Percentiles rank a stretch among this genome's conserved stretches.
Evolutionary conservation across 2,888 invertebrate species (phyloP).

Genomic region (Nomada ferruginata): DNA sequence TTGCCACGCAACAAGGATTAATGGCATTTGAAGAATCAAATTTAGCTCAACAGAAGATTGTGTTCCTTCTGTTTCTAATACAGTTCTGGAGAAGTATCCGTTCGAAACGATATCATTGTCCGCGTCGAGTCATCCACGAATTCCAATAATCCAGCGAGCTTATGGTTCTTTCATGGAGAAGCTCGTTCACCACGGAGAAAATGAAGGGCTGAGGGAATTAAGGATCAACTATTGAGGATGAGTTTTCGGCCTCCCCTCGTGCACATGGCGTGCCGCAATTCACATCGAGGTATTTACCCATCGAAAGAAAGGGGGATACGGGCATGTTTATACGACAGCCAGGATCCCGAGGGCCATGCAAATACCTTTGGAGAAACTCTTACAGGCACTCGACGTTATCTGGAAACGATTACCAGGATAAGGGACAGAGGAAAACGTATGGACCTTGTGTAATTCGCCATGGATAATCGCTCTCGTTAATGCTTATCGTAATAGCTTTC

Average conservation of each 20-base stretch:
- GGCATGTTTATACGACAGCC: conserved; percentile 61
- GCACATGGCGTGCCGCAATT: conserved; percentile 34
- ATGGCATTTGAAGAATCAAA: too few relatives aligned
- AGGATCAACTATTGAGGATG: conserved; percentile 39
- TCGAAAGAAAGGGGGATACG: conserved; percentile 59
- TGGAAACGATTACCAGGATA: conserved; percentile 62
- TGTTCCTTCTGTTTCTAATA: not conserved
- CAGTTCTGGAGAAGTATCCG: not conserved
- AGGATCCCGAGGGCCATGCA: conserved; percentile 61
- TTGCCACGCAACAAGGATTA: too few relatives aligned
- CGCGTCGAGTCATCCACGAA: not conserved
- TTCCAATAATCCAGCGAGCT: conserved; percentile 5
- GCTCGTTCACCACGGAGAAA: not conserved
- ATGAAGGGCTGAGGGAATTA: conserved; percentile 60
- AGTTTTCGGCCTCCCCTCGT: conserved; percentile 19
- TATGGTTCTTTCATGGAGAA: not conserved
- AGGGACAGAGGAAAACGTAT: conserved; percentile 40
- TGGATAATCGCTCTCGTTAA: conserved; percentile 39
- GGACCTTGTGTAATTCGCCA: conserved; percentile 45
- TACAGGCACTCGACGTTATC: conserved; percentile 55
- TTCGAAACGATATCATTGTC: not conserved
- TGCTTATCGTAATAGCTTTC: conserved; percentile 1
- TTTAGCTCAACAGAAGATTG: not conserved
- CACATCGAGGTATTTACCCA: conserved; percentile 57
- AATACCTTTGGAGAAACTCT: conserved; percentile 60